Conservation (phyloP, 2,888 invertebrate species). For the Mesorhabditis belari region DNA sequence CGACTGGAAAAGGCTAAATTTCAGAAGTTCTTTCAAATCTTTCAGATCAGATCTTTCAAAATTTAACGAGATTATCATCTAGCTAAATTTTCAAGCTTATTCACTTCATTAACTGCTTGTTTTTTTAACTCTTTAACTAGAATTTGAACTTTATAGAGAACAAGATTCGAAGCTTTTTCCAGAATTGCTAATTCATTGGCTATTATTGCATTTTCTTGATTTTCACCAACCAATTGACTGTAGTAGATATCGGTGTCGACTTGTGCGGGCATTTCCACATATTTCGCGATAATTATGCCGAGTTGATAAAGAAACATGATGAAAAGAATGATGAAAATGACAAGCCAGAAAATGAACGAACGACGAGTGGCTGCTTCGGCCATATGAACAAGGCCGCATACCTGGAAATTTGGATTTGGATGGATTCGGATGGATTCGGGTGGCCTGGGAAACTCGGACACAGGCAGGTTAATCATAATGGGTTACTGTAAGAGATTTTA, state of each 20-base stretch:
- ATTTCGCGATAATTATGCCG: neutral
- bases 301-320: neutral
- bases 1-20: conserved; percentile 28
- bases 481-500: too few relatives aligned
- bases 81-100: too few relatives aligned
- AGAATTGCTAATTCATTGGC: too few relatives aligned
- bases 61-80: too few relatives aligned
- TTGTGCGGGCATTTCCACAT: neutral
- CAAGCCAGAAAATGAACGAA: neutral
- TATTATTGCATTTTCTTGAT: neutral
- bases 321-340: neutral
- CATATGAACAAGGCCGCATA: neutral
- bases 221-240: neutral
- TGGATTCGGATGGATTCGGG: neutral
- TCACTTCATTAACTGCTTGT: too few relatives aligned
- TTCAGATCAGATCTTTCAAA: too few relatives aligned
- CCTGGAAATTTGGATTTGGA: neutral
- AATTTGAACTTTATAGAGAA: too few relatives aligned
- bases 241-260: neutral
- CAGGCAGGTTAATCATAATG: too few relatives aligned
- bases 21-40: too few relatives aligned
- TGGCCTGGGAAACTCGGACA: too few relatives aligned
- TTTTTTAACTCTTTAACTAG: too few relatives aligned
- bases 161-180: too few relatives aligned
- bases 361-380: neutral